Evolutionary conservation across 2,113 vertebrate genomes (phyloP).

Genomic region (Phylloscopus trochiloides): DNA sequence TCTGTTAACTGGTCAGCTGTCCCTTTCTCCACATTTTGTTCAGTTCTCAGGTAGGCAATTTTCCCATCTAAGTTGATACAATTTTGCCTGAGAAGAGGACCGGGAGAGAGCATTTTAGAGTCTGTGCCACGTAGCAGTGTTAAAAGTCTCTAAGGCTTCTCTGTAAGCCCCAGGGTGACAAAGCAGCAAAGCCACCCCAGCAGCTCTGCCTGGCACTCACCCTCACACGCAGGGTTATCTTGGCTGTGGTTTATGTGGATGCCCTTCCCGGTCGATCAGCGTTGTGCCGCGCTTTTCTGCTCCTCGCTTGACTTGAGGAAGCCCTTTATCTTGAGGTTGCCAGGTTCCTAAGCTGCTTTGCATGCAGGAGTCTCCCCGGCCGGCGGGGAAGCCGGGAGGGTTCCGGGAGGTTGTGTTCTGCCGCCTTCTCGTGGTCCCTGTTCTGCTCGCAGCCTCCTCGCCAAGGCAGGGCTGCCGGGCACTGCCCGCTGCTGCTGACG

Average conservation of each 20-base stretch:
- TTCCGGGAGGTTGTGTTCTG: neutral
- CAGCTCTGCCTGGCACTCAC: neutral
- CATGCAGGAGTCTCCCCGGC: rapidly evolving
- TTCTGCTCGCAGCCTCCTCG: neutral
- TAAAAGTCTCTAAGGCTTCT: neutral
- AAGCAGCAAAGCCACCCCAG: neutral
- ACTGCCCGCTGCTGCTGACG: neutral
- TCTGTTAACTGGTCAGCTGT: neutral
- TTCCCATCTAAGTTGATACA: neutral
- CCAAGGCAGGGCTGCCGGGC: neutral
- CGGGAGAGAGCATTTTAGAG: neutral
- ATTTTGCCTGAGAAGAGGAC: neutral
- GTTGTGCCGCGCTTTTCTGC: rapidly evolving
- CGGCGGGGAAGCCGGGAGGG: neutral
- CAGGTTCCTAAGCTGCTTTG: rapidly evolving
- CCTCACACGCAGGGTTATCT: neutral
- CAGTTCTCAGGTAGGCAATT: neutral
- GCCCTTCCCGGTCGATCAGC: neutral
- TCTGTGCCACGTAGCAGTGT: rapidly evolving
- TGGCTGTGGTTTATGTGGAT: neutral
- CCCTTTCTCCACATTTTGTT: neutral
- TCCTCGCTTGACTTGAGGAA: rapidly evolving
- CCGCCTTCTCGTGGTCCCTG: slow-evolving; percentile 34
- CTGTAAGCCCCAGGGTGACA: neutral
- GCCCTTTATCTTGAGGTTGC: neutral